These are phyloP conservation scores for Mionectes macconnelli DNA, from an alignment of 2,113 vertebrate species.

Conservation along the genomic window DNA sequence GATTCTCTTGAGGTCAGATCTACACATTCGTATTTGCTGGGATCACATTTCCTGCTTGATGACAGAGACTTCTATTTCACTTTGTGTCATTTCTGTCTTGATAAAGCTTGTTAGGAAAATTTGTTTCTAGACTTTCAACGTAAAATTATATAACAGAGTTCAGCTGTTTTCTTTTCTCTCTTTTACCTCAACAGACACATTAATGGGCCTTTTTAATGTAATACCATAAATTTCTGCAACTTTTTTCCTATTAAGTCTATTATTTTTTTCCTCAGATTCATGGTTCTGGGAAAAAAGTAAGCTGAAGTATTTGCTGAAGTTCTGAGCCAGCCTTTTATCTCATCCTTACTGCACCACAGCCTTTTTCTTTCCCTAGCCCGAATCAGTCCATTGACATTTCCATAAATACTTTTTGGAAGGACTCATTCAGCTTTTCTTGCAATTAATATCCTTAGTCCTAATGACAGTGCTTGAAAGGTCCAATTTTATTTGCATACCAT, in stretches of 20 bases:
- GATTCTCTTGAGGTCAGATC: background rate
- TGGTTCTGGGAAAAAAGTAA: background rate
- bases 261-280: background rate
- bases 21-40: background rate
- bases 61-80: background rate
- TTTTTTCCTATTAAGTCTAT: background rate
- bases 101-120: background rate
- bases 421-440: background rate
- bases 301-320: background rate
- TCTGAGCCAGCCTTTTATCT: background rate
- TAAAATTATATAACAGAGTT: background rate
- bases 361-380: background rate
- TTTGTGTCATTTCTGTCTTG: background rate
- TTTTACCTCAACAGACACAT: background rate
- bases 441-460: background rate
- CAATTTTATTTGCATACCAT: background rate
- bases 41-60: background rate
- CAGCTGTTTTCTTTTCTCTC: background rate
- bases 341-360: background rate
- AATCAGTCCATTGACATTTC: background rate
- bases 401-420: background rate
- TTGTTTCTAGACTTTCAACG: background rate
- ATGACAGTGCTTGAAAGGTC: background rate
- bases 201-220: background rate
- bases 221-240: background rate